phyloP scores from a whole-genome alignment of 2,797 vertebrate genomes.

The Molothrus aeneus region DNA sequence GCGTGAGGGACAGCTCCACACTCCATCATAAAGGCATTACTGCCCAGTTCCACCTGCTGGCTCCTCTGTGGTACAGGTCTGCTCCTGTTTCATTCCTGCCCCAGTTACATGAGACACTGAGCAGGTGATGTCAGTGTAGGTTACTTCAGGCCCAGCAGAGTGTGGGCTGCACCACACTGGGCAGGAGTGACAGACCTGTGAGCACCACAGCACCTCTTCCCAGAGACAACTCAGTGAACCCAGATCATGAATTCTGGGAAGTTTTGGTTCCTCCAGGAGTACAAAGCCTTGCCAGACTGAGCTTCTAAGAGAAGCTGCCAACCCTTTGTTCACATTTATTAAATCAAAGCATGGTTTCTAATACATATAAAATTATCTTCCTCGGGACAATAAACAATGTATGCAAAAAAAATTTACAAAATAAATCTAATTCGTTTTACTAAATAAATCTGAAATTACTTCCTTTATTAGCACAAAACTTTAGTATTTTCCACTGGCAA shows the following conservation, averaged over 20 bases:
- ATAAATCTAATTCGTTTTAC: not conserved
- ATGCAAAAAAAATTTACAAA: not conserved
- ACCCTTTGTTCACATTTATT: not conserved
- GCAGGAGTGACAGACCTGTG: not conserved
- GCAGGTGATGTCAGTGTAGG: fast-evolving
- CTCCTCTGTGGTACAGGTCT: not conserved
- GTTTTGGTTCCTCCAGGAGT: not conserved
- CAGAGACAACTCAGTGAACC: not conserved
- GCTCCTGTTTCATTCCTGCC: not conserved
- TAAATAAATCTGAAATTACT: not conserved
- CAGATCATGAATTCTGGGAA: not conserved
- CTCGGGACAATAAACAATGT: not conserved
- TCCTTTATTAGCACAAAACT: not conserved
- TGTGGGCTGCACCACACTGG: not conserved
- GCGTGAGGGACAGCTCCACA: not conserved
- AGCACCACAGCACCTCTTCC: not conserved
- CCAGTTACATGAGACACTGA: not conserved
- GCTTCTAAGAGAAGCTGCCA: not conserved
- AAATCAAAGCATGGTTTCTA: not conserved
- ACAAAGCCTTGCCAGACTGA: not conserved
- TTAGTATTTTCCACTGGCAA: not conserved
- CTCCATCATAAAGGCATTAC: fast-evolving
- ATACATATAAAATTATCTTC: not conserved
- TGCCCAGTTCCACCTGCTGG: not conserved
- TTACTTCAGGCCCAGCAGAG: not conserved